Evolutionary conservation across 2,113 vertebrate genomes (phyloP).

Genomic region (Gavia stellata): DNA sequence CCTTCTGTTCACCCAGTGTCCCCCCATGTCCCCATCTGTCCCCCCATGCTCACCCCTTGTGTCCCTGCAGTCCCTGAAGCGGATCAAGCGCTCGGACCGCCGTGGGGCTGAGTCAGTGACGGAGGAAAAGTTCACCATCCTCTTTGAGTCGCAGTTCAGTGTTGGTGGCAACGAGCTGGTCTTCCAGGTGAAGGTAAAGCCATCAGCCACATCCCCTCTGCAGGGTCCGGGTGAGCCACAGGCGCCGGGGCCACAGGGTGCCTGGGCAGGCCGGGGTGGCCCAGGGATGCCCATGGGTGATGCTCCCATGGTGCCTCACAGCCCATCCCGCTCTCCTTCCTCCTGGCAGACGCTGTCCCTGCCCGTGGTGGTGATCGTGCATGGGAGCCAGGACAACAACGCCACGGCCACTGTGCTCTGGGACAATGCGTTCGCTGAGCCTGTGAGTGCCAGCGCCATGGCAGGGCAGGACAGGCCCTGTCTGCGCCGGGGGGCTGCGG

Average conservation of each 20-base stretch:
- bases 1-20: neutral
- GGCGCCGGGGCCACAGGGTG: neutral
- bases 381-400: slow-evolving; percentile 97
- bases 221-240: neutral
- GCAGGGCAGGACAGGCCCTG: neutral
- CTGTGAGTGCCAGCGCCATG: slow-evolving; percentile 66
- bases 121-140: slow-evolving; percentile 96
- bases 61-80: slow-evolving; percentile 85
- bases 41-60: neutral
- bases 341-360: slow-evolving; percentile 87
- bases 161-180: slow-evolving; percentile 94
- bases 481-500: rapidly evolving
- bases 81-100: slow-evolving; percentile 94
- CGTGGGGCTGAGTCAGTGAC: slow-evolving; percentile 94
- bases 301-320: neutral
- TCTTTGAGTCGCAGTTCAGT: slow-evolving; percentile 97
- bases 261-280: neutral
- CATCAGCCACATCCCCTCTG: neutral
- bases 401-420: slow-evolving; percentile 96
- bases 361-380: slow-evolving; percentile 96
- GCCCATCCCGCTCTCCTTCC: neutral
- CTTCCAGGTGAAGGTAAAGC: slow-evolving; percentile 93
- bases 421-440: slow-evolving; percentile 96
- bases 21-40: rapidly evolving
- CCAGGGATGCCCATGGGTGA: neutral